Percentiles rank a stretch among this genome's conserved stretches.
These are phyloP conservation scores for Amphibalanus amphitrite DNA, from an alignment of 1,140 invertebrate genomes.

Conservation along the genomic window DNA sequence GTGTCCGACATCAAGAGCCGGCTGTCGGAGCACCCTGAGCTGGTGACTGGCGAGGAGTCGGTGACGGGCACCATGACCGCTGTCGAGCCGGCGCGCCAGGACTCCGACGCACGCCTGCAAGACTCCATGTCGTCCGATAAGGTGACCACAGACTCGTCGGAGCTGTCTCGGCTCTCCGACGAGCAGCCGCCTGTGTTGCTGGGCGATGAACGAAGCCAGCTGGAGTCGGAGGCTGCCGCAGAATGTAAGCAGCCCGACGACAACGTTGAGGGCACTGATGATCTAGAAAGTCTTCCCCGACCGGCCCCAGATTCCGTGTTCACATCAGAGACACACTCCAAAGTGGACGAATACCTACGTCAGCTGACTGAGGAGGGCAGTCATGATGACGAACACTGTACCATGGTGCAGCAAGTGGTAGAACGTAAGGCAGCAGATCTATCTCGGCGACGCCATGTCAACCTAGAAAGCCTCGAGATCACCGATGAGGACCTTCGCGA, in stretches of 20 bases:
- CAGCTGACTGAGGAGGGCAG: slow-evolving; percentile 29
- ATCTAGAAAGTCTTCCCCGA: neutral
- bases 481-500: slow-evolving; percentile 45
- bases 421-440: slow-evolving; percentile 22
- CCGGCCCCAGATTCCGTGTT: slow-evolving; percentile 17
- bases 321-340: slow-evolving; percentile 20
- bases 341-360: slow-evolving; percentile 29
- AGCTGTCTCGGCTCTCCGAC: neutral
- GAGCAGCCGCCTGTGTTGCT: neutral
- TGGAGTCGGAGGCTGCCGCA: neutral
- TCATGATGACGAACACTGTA: slow-evolving; percentile 23
- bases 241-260: too few species aligned
- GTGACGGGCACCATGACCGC: neutral
- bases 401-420: slow-evolving; percentile 31
- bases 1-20: neutral
- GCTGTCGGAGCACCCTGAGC: neutral
- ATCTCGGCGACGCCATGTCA: neutral
- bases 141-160: neutral
- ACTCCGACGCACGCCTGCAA: neutral
- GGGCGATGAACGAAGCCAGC: neutral
- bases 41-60: neutral
- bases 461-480: slow-evolving; percentile 40
- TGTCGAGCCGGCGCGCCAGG: neutral
- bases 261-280: neutral
- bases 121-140: neutral